Base-by-base conservation (phyloP, 2,888 invertebrate species). In the Operophtera brumata region DNA sequence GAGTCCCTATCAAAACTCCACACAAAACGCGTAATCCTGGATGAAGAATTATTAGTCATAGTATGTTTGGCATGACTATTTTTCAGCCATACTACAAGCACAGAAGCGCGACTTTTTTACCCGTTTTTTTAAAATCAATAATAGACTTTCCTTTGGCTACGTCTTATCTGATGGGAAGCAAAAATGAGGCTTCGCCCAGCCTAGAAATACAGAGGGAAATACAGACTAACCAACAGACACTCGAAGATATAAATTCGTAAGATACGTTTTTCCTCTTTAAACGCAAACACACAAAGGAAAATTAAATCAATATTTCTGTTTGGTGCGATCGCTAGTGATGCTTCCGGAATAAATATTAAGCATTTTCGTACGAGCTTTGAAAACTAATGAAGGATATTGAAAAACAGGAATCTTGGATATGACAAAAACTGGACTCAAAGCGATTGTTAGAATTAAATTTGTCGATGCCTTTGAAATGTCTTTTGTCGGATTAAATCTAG, bases 301-400 rank as follows among this genome's bases (percentile, higher is more conserved):
- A 78, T 74, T 66, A 73, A 73, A 77, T 77, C 70, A 69, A 75
- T 75, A 75, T 73, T 78, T 75, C 73, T 76, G 72, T 72, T 76
- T 61, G 68, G 62, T 64, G 52, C 64, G 58, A 66, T 71, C 66
- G 66, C 59, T 62, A 57, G 63, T 64, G 61, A 71, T 68, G 73
- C 61, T 69, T 60, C 50, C 57, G 62, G 74, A 76, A 75, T 76
- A 74, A 73, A 64, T 73, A 72, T 66, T 59, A 54, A 43, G 58
- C 44, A 66, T 63, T 69, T 72, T 65, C 65, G 62, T 51, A 41
- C 48, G 54, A 52, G 52, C 25, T 52, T 51, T 56, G 56, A 53
- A 60, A 64, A 43, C 35, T 54, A 59, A 57, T 64, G 59, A 59
- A 56, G 42, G 32, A 48, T 57, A 55, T 52, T 52, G 51, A 47